These are phyloP conservation scores for Polyergus mexicanus DNA, from an alignment of 1,140 invertebrate genomes.

Conservation along the genomic window DNA sequence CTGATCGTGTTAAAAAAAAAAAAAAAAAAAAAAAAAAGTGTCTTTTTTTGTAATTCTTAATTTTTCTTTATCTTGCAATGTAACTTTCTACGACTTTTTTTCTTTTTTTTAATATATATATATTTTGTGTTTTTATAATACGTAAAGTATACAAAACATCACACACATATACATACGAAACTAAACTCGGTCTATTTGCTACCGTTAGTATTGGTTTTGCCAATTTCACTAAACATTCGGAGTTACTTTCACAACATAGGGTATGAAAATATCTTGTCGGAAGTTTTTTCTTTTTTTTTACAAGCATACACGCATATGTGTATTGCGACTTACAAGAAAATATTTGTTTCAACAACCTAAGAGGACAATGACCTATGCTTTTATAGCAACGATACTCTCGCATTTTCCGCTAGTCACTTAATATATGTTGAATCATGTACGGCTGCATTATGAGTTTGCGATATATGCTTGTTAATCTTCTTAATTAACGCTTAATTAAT, in stretches of 20 bases:
- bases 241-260: not conserved
- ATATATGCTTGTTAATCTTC: slow-evolving; percentile 39
- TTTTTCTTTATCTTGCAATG: not conserved
- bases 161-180: too few relatives aligned
- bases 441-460: not conserved
- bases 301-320: not conserved
- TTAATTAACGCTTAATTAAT: slow-evolving; percentile 34
- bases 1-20: not conserved
- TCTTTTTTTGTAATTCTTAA: not conserved
- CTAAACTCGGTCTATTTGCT: not conserved
- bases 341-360: slow-evolving; percentile 3
- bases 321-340: not conserved
- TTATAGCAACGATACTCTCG: slow-evolving; percentile 17
- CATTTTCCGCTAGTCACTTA: not conserved
- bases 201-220: not conserved
- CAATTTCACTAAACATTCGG: not conserved
- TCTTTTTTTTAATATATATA: too few relatives aligned
- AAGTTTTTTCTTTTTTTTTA: not conserved
- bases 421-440: not conserved
- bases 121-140: not conserved
- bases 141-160: not conserved
- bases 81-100: not conserved
- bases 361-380: not conserved
- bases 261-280: not conserved
- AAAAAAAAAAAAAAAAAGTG: not conserved